Evolutionary conservation across 2,888 invertebrate species (phyloP).

Genomic region (Ophion ellenae): DNA sequence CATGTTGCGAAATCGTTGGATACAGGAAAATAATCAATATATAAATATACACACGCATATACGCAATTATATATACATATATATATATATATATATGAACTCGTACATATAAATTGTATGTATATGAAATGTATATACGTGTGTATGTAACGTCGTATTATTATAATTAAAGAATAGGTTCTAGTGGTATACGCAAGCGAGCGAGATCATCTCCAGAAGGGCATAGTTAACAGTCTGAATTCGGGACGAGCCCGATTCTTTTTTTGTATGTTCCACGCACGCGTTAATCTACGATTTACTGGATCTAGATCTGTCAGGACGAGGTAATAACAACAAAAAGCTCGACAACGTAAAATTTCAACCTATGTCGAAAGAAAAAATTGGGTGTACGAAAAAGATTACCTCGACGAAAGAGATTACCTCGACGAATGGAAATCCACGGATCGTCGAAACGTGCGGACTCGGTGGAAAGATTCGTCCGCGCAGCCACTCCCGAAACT

Average conservation of each 20-base stretch:
- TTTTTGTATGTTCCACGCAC: conserved; percentile 58
- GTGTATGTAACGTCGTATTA: conserved; percentile 67
- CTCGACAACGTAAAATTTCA: conserved; percentile 19
- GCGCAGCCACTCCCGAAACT: not conserved
- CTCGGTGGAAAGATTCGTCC: conserved; percentile 50
- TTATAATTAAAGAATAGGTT: conserved; percentile 63
- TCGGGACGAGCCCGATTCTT: not conserved
- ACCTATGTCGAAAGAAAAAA: not conserved
- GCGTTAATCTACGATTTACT: conserved; percentile 26
- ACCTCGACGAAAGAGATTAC: not conserved
- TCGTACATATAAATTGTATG: conserved; percentile 67
- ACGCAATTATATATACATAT: conserved; percentile 67
- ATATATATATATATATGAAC: conserved; percentile 68
- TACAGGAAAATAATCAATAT: conserved; percentile 72
- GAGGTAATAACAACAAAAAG: not conserved
- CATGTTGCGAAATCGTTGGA: conserved; percentile 66
- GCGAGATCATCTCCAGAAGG: conserved; percentile 28
- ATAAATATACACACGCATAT: conserved; percentile 70
- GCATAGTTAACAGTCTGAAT: not conserved
- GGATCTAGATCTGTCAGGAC: not conserved
- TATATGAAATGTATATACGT: conserved; percentile 60
- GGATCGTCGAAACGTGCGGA: conserved; percentile 18
- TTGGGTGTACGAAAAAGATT: not conserved
- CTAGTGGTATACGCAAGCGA: conserved; percentile 50
- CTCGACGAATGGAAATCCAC: conserved; percentile 6